These are phyloP conservation scores for Cotesia vestalis DNA, from an alignment of 1,140 invertebrate species.

Conservation along the genomic window DNA sequence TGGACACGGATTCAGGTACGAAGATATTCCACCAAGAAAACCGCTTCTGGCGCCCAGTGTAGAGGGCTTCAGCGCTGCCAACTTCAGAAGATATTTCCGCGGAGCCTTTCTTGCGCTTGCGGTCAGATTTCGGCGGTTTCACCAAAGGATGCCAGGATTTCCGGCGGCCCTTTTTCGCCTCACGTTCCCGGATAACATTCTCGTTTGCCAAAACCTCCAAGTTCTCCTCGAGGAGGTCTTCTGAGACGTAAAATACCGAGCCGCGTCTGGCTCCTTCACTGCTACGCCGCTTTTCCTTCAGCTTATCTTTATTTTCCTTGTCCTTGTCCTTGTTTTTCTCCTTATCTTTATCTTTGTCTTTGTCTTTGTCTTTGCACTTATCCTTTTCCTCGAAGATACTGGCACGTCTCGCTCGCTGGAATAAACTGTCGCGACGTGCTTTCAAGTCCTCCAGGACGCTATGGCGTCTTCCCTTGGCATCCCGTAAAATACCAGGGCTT, in stretches of 20 bases:
- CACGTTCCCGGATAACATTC: slow-evolving; percentile 48
- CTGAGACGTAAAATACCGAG: slow-evolving; percentile 55
- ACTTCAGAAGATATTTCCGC: slow-evolving; percentile 59
- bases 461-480: slow-evolving; percentile 47
- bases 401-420: slow-evolving; percentile 54
- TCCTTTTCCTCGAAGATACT: slow-evolving; percentile 57
- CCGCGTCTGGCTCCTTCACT: slow-evolving; percentile 45
- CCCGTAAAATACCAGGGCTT: slow-evolving; percentile 27
- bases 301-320: slow-evolving; percentile 48
- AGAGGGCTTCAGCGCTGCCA: slow-evolving; percentile 66
- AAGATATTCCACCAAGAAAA: slow-evolving; percentile 89
- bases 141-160: slow-evolving; percentile 77
- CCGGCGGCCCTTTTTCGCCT: slow-evolving; percentile 66
- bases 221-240: slow-evolving; percentile 58
- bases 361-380: no score
- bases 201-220: slow-evolving; percentile 57
- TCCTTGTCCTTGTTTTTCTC: no score
- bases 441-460: slow-evolving; percentile 61
- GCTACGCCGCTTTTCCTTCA: slow-evolving; percentile 46
- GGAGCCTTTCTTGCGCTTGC: slow-evolving; percentile 73
- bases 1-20: slow-evolving; percentile 71
- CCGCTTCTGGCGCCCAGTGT: slow-evolving; percentile 73
- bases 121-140: slow-evolving; percentile 69
- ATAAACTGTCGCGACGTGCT: slow-evolving; percentile 57
- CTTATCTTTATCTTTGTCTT: no score